Conservation (phyloP, 2,888 invertebrate genomes). For the Drepana falcataria region DNA sequence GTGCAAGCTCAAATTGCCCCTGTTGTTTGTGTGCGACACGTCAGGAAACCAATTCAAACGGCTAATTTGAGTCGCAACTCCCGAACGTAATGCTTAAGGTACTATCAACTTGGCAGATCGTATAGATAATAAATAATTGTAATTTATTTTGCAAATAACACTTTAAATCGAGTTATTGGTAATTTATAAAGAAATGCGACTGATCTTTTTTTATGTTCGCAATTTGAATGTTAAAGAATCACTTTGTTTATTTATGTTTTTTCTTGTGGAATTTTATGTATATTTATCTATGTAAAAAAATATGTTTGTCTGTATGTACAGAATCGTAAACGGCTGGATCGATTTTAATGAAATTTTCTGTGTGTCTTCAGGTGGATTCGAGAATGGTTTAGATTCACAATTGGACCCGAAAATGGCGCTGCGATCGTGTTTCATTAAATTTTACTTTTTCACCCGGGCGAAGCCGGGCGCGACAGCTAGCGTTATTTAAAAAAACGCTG, state of each 20-base stretch:
- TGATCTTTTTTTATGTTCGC: constrained; percentile 2
- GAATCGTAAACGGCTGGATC: no score
- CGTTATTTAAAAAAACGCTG: no score
- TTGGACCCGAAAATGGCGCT: no score
- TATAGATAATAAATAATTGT: constrained; percentile 46
- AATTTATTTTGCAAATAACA: constrained; percentile 28
- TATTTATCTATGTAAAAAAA: neutral
- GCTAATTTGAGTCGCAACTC: constrained; percentile 61
- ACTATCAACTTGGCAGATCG: constrained; percentile 46
- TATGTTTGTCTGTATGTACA: neutral
- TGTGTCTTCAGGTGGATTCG: no score
- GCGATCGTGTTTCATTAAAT: no score
- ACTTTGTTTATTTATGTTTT: neutral
- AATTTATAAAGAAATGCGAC: constrained; percentile 8
- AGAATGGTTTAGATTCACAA: no score
- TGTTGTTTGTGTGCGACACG: constrained; percentile 42
- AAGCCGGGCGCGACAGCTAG: no score
- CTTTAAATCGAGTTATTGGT: constrained; percentile 37
- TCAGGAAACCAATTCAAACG: constrained; percentile 58
- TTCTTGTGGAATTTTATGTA: neutral
- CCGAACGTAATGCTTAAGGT: constrained; percentile 31
- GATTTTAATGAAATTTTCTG: no score
- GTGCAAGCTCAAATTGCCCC: constrained; percentile 34
- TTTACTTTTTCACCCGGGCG: no score
- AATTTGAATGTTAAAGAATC: neutral